A percentile compares a stretch with the other conserved stretches of the same genome.
phyloP scores from a whole-genome alignment of 1,140 invertebrate genomes.

The Monochamus saltuarius region DNA sequence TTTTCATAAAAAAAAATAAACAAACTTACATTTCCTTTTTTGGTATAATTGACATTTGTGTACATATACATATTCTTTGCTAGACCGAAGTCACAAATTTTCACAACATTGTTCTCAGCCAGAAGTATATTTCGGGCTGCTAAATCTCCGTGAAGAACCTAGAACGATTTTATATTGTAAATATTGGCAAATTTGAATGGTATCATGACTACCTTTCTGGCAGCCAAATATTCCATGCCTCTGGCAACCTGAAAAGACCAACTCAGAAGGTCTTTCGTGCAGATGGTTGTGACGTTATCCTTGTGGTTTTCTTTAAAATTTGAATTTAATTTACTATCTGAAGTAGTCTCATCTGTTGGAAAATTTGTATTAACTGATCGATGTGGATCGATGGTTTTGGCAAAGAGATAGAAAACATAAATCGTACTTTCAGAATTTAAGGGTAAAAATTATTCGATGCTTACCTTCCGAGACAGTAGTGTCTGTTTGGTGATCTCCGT shows the following conservation, averaged over 20 bases:
- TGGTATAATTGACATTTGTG: constrained; percentile 89
- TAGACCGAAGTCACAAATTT: constrained; percentile 97
- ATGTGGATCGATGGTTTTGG: no score
- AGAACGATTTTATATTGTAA: constrained; percentile 6
- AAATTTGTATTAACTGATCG: constrained; percentile 39
- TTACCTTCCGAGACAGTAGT: constrained; percentile 22
- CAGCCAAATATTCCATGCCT: constrained; percentile 94
- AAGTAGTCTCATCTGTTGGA: constrained; percentile 61
- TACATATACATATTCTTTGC: constrained; percentile 92
- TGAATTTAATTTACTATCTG: constrained; percentile 71
- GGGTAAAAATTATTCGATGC: not conserved
- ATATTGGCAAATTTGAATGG: not conserved
- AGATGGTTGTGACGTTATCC: constrained; percentile 65
- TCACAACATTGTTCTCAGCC: constrained; percentile 83
- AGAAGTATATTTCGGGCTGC: constrained; percentile 95
- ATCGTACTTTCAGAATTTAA: no score
- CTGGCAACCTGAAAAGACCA: no score
- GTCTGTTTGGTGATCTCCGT: constrained; percentile 37
- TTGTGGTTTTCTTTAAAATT: constrained; percentile 74
- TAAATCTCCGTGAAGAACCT: constrained; percentile 90
- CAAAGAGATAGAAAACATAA: no score
- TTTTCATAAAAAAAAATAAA: no score
- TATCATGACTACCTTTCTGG: constrained; percentile 66
- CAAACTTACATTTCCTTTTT: constrained; percentile 77
- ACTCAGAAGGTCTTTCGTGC: constrained; percentile 79